These are phyloP conservation scores for Triops longicaudatus DNA, from an alignment of 1,140 invertebrate genomes.

Conservation along the genomic window DNA sequence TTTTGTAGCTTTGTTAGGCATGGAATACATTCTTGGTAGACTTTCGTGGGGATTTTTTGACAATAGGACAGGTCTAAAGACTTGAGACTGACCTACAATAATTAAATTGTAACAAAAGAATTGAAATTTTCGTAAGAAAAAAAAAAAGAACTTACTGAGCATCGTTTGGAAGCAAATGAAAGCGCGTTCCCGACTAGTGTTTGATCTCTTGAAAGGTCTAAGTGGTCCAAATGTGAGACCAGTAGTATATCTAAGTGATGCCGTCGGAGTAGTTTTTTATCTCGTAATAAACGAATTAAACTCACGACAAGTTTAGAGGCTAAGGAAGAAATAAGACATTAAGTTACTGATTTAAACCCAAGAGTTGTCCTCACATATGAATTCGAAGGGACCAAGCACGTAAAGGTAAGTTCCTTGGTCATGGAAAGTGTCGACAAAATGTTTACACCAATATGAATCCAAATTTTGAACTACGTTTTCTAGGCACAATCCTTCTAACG, in stretches of 20 bases:
- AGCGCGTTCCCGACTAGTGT: constrained; percentile 24
- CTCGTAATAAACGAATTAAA: constrained; percentile 21
- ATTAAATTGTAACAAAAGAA: not conserved
- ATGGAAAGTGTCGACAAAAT: constrained; percentile 21
- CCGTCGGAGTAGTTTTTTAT: constrained; percentile 24
- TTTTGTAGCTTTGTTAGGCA: constrained; percentile 22
- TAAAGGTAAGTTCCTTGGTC: constrained; percentile 21
- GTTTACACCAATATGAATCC: constrained; percentile 22
- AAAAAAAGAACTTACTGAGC: too few relatives aligned
- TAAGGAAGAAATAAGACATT: constrained; percentile 20
- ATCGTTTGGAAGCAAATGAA: constrained; percentile 19
- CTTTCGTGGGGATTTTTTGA: constrained; percentile 27
- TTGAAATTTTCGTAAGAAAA: not conserved
- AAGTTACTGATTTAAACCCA: not conserved
- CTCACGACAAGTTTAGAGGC: constrained; percentile 22
- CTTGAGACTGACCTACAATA: constrained; percentile 22
- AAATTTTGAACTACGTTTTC: constrained; percentile 23
- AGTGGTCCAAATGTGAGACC: not conserved
- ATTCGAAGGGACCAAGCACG: constrained; percentile 21
- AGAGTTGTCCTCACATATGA: not conserved
- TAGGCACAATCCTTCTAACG: not conserved
- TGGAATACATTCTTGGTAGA: constrained; percentile 26
- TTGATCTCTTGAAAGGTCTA: constrained; percentile 26
- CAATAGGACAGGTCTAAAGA: constrained; percentile 22
- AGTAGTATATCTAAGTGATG: constrained; percentile 26